Base-by-base conservation (phyloP, 1,140 invertebrate genomes). In the Mactra quadrangularis region DNA sequence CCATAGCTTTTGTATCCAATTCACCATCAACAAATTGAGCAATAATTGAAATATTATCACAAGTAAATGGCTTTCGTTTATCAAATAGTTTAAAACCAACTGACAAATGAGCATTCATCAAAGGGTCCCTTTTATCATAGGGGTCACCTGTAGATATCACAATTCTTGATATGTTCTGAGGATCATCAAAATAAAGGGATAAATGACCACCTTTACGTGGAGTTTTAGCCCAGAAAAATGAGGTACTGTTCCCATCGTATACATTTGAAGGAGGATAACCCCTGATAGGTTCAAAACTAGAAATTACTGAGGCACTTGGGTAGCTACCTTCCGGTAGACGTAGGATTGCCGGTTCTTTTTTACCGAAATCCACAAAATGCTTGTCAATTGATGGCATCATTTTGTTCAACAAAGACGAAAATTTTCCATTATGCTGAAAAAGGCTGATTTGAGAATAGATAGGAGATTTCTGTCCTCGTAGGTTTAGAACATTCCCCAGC, bases 381-480 rank as follows among this genome's bases (percentile, higher is more conserved):
- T 35, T 62, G 50, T 87, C 87, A 15, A 83, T 84, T 7, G 83
- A 85, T 19, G 86, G 87, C 64, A 81, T 86, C 19, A 85, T 66
- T 84, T 86, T 87, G 75, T 85, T 84, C 60, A 38, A 38, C 25
- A 92, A 78, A 6, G 90, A 91, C 1, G 92, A 93, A 55, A 90
- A 87, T 47, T 89, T 84, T n/a, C 92, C 91, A 70, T 91, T 85
- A 70, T 92, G 91, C 85, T 93, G 91, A 78, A 93, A 93, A 0
- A 93, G 85, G 4, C 89, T 89, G 11, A 86, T 84, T n/a, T 70
- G 47, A 19, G 81, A 27, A 41, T 85, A 35, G 38, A 86, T 85
- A n/a, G 84, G 82, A 29, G 57, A 41, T 29, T 60, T 66, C 76
- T 90, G 89, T 11, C 72, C 75, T 47, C 83, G 64, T 1, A 86